Conservation (phyloP, 2,797 vertebrate species). For the Malurus splendens region DNA sequence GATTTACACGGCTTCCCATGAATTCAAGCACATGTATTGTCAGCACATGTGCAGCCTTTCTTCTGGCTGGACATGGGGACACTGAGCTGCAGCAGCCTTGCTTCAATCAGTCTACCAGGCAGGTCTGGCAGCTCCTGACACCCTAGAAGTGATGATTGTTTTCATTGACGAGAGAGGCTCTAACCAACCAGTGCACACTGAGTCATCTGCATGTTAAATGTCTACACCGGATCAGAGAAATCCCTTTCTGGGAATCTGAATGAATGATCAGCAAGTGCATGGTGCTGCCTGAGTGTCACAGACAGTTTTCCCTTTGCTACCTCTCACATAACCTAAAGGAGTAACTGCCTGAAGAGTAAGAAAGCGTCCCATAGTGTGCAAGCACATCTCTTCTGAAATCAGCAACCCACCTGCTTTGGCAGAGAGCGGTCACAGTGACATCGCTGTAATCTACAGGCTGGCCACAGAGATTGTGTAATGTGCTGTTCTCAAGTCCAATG, state of each 20-base stretch:
- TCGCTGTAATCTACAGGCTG: rapidly evolving
- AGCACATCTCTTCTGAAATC: background rate
- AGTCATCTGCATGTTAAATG: background rate
- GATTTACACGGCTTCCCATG: background rate
- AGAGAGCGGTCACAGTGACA: background rate
- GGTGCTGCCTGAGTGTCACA: rapidly evolving
- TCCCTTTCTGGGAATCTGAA: background rate
- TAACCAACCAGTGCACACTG: background rate
- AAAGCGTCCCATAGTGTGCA: background rate
- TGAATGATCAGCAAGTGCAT: background rate
- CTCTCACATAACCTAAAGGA: background rate
- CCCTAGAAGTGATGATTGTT: background rate
- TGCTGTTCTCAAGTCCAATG: background rate
- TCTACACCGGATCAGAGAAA: background rate
- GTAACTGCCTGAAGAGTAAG: background rate
- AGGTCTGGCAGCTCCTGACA: background rate
- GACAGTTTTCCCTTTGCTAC: background rate
- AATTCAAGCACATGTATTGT: rapidly evolving
- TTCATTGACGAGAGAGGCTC: background rate
- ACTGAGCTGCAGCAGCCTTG: rapidly evolving
- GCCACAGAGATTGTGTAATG: background rate
- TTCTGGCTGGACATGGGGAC: background rate
- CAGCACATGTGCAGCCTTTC: rapidly evolving
- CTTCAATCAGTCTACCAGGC: background rate
- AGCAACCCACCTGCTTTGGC: rapidly evolving